phyloP scores from a whole-genome alignment of 1,140 invertebrate species.

The Sipha flava region DNA sequence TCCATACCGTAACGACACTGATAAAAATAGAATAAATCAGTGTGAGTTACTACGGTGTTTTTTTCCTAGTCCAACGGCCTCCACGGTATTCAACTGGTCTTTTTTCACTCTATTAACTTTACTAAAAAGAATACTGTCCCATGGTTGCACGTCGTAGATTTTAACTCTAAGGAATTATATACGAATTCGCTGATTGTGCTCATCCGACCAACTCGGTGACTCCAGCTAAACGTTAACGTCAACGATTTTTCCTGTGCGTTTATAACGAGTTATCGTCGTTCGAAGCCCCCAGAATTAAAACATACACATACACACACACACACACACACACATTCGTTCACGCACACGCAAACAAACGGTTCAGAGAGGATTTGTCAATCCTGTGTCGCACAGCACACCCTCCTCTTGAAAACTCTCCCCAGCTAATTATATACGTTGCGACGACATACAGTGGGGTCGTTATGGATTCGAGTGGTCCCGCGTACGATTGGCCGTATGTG shows the following conservation, averaged over 20 bases:
- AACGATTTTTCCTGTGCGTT: neutral
- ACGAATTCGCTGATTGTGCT: neutral
- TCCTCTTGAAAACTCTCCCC: neutral
- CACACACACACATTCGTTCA: neutral
- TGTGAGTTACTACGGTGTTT: neutral
- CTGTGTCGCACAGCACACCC: neutral
- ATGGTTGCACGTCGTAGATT: too few relatives aligned
- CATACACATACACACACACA: neutral
- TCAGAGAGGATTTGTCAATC: neutral
- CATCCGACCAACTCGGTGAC: neutral
- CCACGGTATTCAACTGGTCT: too few relatives aligned
- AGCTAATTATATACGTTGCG: constrained; percentile 12
- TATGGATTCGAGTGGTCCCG: neutral
- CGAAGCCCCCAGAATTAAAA: neutral
- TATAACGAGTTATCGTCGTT: neutral
- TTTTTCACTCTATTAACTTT: constrained; percentile 10
- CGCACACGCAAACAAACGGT: neutral
- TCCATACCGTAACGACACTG: neutral
- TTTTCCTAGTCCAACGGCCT: neutral
- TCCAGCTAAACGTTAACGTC: neutral
- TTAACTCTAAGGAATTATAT: neutral
- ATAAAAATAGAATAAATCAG: neutral
- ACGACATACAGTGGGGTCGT: neutral
- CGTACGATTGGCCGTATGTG: neutral
- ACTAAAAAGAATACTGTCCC: neutral